Evolutionary conservation across 53 echinoderm and acorn worm species (phyloP), one percentile per base, ranked within the genome.

Genomic region (Zoroaster sp.): DNA sequence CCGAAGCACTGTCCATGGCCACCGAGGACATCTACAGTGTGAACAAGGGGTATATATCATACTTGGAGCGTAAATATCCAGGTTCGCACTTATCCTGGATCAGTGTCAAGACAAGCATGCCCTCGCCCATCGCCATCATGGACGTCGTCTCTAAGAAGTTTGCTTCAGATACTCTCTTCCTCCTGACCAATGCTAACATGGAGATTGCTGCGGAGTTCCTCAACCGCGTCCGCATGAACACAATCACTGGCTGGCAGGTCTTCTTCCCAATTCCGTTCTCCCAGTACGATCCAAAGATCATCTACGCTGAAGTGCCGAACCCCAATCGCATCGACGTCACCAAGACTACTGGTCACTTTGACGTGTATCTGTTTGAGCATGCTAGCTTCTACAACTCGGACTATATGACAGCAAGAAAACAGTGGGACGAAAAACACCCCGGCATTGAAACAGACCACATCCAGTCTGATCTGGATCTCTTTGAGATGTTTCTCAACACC

Each of bases 311-410:
- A 32, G 47, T 81, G n/a, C 92, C 94, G 5, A 87, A 94, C 65
- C 94, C 96, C 0, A 91, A 88, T 31, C 89, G 88, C 35, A 96
- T 96, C 35, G 94, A 96, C 36, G 89, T 99, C 43, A 82, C 83
- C 89, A 96, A 94, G 45, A 81, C 89, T 68, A 80, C 76, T 5
- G 99, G 99, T 2, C 96, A 92, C 47, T 99, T 99, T 75, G 99
- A 99, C 80, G 91, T 85, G 38, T 91, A 91, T 70, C 65, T 94
- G 15, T 99, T 94, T 36, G 96, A 96, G 86, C 95, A 95, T 65
- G 96, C 96, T 31, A 94, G 96, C 66, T 99, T 99, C 85, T 99
- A 99, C 91, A 94, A 96, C 80, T 96, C 96, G 2, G 99, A 99
- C 70, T 99, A 94, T 75, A 83, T 91, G 46, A 86, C 53, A 5